Base-by-base conservation (phyloP, 2,113 vertebrate genomes). In the western clawed frog (Xenopus tropicalis) region DNA sequence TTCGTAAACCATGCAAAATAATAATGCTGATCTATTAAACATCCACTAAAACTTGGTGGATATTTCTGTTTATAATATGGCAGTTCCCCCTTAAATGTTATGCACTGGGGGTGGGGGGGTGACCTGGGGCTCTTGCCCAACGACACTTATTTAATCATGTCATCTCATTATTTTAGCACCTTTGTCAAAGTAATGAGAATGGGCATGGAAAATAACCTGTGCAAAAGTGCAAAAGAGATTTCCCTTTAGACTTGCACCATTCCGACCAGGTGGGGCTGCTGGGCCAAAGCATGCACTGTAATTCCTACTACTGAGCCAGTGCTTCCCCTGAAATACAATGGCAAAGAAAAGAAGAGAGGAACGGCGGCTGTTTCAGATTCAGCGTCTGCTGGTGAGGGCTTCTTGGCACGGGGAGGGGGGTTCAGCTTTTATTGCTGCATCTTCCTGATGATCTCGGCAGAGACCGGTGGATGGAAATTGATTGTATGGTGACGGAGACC, bases 401-500 rank as follows among this genome's bases (percentile, higher is more conserved):
- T 90, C 85, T 88, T 91, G 90, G 91, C 90, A 91, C 90, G 14
- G 46, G 29, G 29, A 79, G 90, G 88, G 85, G 84, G 67, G 86
- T 87, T 91, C 91, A 90, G 87, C 88, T 74, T 83, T 93, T 93
- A 98, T 90, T 95, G 95, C 92, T 96, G 94, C 93, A 98, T 93
- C 91, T 98, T 98, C 82, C 94, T 94, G 87, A 98, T 94, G 78
- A 96, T 91, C 87, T 99, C 96, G 46, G 94, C 92, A 37, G 94
- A 95, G 89, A 98, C 89, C 13, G 96, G 96, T 43, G 95, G 94
- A 61, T 98, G 97, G 86, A 98, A 97, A 83, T 96, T 98, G 91
- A 98, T 95, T 91, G 96, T 98, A 90, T 99, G 97, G 88, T 98
- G 95, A 79, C 96, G 92, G 83, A 98, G 96, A 83, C 97, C 96